Evolutionary conservation across 64 coral and sea anemone genomes (phyloP), one percentile per base, ranked within the genome.

Genomic region (Actinia equina): DNA sequence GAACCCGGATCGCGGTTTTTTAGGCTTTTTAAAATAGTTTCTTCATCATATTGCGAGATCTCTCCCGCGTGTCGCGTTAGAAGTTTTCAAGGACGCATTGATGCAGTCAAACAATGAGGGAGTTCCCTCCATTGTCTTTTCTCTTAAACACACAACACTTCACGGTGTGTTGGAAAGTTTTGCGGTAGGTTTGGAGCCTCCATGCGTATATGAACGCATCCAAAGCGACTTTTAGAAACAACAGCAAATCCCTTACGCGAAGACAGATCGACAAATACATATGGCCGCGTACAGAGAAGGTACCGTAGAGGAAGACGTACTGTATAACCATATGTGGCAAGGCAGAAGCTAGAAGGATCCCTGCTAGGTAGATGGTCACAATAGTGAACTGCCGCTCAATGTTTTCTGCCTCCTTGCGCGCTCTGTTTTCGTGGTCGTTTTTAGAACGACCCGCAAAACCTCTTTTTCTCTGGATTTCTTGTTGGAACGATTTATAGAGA

Each of bases 121-220:
- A 30, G 3, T n/a, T n/a, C n/a, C 14, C 62, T 65, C 9, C 25
- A 25, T 65, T 13, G n/a, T 1, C 27, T 74, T 74, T 74, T 9
- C 69, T 74, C 26, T 74, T 8, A 74, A 74, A 74, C 0, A 74
- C 69, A 52, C 44, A 91, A 53, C 57, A 52, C 8, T 52, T 79
- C 25, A 87, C 6, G 0, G 90, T 87, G 42, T 51, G 77, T 20
- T 87, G 86, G 5, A 92, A 77, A n/a, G 90, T 71, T 71, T 87
- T n/a, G 15, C 91, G 88, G 59, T 93, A 96, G 44, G 71, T 84
- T 41, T 91, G 84, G 53, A 96, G 62, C 37, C 94, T 83, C 94
- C 94, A 96, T 2, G 94, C 94, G 70, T 96, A 96, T 82, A 96
- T 96, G 16, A 96, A 96, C 0, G 85, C 94, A 52, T 96, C 94